Percentiles rank a stretch among this genome's conserved stretches.
Evolutionary conservation across 1,140 invertebrate species (phyloP).

Genomic region (Prorops nasuta): DNA sequence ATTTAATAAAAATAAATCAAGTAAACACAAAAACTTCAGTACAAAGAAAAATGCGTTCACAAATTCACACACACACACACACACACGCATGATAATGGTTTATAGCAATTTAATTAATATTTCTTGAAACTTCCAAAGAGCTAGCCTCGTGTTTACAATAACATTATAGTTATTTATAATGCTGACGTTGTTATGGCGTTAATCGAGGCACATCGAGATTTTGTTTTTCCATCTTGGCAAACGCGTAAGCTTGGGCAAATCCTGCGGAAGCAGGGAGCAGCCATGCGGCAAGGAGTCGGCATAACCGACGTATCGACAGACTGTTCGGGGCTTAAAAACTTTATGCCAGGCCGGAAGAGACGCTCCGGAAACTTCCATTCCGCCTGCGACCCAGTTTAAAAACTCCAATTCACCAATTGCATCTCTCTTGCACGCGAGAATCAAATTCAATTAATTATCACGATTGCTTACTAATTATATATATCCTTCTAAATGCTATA

Average conservation of each 20-base stretch:
- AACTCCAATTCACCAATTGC: no score
- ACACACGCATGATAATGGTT: no score
- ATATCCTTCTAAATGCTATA: slow-evolving; percentile 2
- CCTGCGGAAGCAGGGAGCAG: slow-evolving; percentile 7
- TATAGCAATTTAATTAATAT: no score
- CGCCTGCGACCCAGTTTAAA: slow-evolving; percentile 21
- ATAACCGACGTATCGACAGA: slow-evolving; percentile 17
- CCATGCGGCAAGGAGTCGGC: not conserved
- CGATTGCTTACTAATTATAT: not conserved
- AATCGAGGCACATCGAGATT: slow-evolving; percentile 16
- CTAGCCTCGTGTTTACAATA: not conserved
- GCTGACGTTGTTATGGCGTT: slow-evolving; percentile 13
- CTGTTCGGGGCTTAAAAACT: slow-evolving; percentile 13
- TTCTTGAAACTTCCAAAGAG: no score
- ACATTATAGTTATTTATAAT: slow-evolving; percentile 11
- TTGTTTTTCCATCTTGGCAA: slow-evolving; percentile 11
- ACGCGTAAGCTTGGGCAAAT: slow-evolving; percentile 6
- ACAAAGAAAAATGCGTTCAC: no score
- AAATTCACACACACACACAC: no score
- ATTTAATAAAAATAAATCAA: no score
- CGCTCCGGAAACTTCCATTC: slow-evolving; percentile 20
- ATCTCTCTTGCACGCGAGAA: not conserved
- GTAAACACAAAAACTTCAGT: no score
- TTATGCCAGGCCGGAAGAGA: slow-evolving; percentile 8
- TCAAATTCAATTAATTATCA: not conserved